A percentile compares a stretch with the other conserved stretches of the same genome.
Evolutionary conservation across 2,797 vertebrate genomes (phyloP).

Genomic region (Acanthis flammea): DNA sequence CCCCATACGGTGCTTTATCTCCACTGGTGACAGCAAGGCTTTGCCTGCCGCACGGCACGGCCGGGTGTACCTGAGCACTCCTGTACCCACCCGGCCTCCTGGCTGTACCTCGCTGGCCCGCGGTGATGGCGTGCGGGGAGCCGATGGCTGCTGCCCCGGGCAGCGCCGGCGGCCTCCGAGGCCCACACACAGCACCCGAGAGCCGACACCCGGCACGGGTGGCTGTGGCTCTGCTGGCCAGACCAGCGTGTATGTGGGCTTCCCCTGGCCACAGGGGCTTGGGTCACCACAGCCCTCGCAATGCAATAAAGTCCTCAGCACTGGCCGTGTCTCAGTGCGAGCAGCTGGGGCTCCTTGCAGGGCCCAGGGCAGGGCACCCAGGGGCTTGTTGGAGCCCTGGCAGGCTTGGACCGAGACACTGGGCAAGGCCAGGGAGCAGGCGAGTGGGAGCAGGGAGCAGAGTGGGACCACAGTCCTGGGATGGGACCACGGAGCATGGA

Average conservation of each 20-base stretch:
- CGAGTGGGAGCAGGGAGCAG: background rate
- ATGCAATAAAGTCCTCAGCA: conserved; percentile 60
- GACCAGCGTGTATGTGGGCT: background rate
- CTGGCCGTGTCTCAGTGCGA: background rate
- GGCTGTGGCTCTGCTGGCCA: background rate
- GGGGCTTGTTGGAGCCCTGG: background rate
- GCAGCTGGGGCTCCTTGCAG: conserved; percentile 12
- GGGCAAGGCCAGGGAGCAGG: background rate
- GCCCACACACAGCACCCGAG: background rate
- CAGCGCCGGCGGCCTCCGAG: background rate
- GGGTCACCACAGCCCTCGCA: background rate
- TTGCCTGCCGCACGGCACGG: background rate
- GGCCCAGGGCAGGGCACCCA: background rate
- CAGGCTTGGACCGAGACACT: background rate
- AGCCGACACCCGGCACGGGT: background rate
- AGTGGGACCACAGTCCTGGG: background rate
- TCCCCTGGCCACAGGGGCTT: background rate
- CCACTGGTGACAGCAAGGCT: conserved; percentile 42
- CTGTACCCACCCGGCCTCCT: background rate
- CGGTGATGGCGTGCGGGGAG: background rate
- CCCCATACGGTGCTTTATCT: conserved; percentile 70
- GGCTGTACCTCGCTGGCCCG: background rate
- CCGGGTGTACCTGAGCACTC: background rate
- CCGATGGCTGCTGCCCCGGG: background rate
- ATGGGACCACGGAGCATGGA: rapidly evolving